Base-by-base conservation (phyloP, 1,140 invertebrate genomes). In the Scaptomyza montana region DNA sequence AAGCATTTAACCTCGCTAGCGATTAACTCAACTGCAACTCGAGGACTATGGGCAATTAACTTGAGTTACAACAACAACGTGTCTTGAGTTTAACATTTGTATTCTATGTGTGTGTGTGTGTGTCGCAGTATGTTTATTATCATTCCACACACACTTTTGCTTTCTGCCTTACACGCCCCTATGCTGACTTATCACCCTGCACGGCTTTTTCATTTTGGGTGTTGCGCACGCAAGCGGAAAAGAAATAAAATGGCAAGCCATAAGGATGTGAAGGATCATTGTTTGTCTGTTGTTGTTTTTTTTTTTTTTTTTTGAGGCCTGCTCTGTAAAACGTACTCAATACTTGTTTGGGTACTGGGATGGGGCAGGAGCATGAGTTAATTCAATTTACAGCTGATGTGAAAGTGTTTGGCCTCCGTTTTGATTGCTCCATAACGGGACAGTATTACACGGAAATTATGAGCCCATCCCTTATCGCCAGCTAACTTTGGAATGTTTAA, bases 371-470 rank as follows among this genome's bases (percentile, higher is more conserved):
- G 30, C n/a, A 21, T 41, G n/a, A 54, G 61, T 73, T 68, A 81
- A 87, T 86, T 86, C 72, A 82, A 89, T 87, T 89, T 89, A 70
- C 75, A 63, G 78, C 53, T 45, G 47, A 62, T 62, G 65, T 59
- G 65, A 50, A 64, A 50, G 71, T 73, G 33, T 36, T 36, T 54
- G 62, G 60, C 45, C 45, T 61, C 68, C 62, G 49, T 39, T 57
- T 63, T 70, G 66, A 74, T 70, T 70, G 65, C 53, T 57, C 33
- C 57, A 28, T 59, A 69, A 70, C 59, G 46, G 57, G 54, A 57
- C 30, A 59, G 19, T 28, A 9, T n/a, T 8, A 3, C 51, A 25
- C 66, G 3, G 3, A 69, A 74, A 74, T 69, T 70, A 69, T 69
- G 43, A 69, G 33, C 33, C 33, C 50, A n/a, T 36, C 33, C 7